Evolutionary conservation across 2,113 vertebrate genomes (phyloP).

Genomic region (Oenanthe melanoleuca): DNA sequence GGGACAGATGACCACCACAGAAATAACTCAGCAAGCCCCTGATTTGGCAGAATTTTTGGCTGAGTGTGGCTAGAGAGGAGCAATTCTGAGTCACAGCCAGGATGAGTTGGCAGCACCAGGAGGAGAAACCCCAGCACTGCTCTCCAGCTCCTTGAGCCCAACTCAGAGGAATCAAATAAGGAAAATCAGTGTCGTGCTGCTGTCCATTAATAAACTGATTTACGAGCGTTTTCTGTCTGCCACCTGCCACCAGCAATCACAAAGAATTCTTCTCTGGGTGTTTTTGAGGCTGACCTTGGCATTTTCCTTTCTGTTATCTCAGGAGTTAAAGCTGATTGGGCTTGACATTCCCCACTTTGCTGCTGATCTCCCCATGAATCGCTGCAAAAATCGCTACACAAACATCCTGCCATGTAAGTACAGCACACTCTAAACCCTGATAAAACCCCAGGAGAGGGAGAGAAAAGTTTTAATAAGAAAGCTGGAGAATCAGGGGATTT

Average conservation of each 20-base stretch:
- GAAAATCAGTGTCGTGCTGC: background rate
- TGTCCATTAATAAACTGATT: background rate
- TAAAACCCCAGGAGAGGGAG: background rate
- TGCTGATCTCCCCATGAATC: conserved; percentile 91
- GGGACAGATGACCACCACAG: background rate
- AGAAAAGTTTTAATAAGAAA: background rate
- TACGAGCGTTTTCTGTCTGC: background rate
- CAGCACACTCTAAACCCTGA: too few relatives aligned
- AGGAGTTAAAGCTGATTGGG: conserved; percentile 94
- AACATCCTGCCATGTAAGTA: conserved; percentile 97
- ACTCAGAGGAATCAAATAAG: background rate
- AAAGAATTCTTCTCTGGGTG: background rate
- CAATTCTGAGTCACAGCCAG: background rate
- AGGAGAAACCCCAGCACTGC: background rate
- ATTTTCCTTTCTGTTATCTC: conserved; percentile 16
- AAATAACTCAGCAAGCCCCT: background rate
- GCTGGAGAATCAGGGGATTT: background rate
- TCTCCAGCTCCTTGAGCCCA: background rate
- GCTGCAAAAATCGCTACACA: conserved; percentile 96
- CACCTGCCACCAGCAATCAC: background rate
- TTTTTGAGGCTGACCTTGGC: background rate
- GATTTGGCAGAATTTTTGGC: background rate
- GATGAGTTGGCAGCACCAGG: background rate
- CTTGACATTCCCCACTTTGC: conserved; percentile 93
- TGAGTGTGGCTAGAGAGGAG: background rate